These are phyloP conservation scores for Hylyphantes graminicola DNA, from an alignment of 1,140 invertebrate species.

Conservation along the genomic window DNA sequence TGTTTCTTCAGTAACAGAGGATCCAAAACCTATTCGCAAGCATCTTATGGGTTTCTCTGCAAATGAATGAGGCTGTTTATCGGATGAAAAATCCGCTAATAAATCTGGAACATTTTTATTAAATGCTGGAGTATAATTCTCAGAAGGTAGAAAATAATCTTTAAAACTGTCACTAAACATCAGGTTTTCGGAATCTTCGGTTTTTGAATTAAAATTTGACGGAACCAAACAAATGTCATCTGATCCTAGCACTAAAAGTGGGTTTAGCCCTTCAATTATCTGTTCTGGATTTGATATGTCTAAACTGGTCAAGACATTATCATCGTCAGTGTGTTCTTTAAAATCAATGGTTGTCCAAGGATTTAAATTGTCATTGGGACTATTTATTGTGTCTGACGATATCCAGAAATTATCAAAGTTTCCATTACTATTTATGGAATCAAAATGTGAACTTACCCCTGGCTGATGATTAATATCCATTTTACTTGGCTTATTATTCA, in stretches of 20 bases:
- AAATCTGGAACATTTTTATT: constrained; percentile 5
- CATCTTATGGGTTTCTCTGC: constrained; percentile 23
- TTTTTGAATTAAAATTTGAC: constrained; percentile 3
- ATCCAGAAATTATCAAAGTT: constrained; percentile 48
- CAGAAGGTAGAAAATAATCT: constrained; percentile 52
- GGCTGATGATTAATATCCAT: neutral
- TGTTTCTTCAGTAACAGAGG: neutral
- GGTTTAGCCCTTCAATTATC: neutral
- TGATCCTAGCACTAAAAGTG: constrained; percentile 13
- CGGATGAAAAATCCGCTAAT: neutral
- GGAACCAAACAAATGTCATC: constrained; percentile 46
- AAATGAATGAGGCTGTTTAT: neutral
- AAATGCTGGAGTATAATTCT: constrained; percentile 31
- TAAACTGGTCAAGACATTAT: neutral
- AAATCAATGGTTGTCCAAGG: constrained; percentile 23
- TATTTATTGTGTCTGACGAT: neutral
- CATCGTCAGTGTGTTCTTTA: neutral
- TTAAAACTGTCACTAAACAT: constrained; percentile 53
- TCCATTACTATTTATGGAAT: constrained; percentile 5
- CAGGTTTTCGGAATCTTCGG: constrained; percentile 7
- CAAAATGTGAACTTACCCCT: constrained; percentile 37
- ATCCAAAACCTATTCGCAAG: constrained; percentile 48
- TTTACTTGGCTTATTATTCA: neutral
- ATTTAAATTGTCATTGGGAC: constrained; percentile 10
- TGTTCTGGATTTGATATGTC: neutral